Evolutionary conservation across 2,888 invertebrate species (phyloP).

Genomic region (Platycheirus albimanus): DNA sequence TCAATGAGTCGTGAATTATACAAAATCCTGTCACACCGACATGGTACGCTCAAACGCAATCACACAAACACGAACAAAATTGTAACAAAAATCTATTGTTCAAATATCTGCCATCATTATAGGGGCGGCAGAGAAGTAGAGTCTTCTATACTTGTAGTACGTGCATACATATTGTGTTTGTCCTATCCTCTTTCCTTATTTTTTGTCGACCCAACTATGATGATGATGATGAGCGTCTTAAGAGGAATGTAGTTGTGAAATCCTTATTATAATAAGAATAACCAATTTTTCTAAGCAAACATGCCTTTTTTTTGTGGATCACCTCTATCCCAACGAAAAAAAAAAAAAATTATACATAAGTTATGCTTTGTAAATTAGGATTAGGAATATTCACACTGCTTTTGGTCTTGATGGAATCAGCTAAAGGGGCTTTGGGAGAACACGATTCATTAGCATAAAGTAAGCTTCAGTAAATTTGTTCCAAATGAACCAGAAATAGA

Average conservation of each 20-base stretch:
- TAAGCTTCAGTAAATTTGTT: not conserved
- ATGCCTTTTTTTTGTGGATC: not conserved
- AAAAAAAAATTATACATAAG: constrained; percentile 7
- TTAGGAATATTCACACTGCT: constrained; percentile 1
- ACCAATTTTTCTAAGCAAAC: constrained; percentile 39
- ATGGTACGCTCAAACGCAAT: not conserved
- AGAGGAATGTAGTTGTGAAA: constrained; percentile 58
- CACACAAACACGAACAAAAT: constrained; percentile 23
- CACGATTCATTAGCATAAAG: constrained; percentile 31
- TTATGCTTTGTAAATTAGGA: constrained; percentile 33
- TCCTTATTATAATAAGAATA: constrained; percentile 43
- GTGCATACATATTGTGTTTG: constrained; percentile 43
- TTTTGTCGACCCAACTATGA: constrained; percentile 25
- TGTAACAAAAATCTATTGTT: constrained; percentile 64
- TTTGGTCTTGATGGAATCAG: not conserved
- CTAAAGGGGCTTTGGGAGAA: not conserved
- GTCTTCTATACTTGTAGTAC: constrained; percentile 16
- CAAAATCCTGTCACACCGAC: constrained; percentile 32
- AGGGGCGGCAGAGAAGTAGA: constrained; percentile 63
- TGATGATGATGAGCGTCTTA: constrained; percentile 70
- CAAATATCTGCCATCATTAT: constrained; percentile 69
- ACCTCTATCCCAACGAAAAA: not conserved
- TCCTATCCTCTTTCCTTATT: constrained; percentile 4
- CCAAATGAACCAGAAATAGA: not conserved
- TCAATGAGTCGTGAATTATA: constrained; percentile 73